Evolutionary conservation across 2,113 vertebrate genomes (phyloP).

Genomic region (Phocoena phocoena): DNA sequence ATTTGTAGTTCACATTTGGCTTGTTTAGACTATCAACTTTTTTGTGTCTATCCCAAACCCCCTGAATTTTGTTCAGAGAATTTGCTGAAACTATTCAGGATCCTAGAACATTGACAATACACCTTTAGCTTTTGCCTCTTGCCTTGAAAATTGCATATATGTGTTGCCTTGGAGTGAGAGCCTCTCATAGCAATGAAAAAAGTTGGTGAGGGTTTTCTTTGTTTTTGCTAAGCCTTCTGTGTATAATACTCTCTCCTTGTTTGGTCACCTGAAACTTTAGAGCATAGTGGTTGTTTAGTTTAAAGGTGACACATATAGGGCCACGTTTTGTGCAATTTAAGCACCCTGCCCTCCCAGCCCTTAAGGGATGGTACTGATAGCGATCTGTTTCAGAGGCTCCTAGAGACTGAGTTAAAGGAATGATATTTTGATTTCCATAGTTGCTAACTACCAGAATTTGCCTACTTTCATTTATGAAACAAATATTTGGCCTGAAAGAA

Average conservation of each 20-base stretch:
- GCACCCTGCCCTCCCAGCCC: background rate
- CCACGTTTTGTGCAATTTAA: background rate
- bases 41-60: background rate
- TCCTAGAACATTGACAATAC: background rate
- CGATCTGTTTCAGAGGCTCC: background rate
- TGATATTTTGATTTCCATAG: background rate
- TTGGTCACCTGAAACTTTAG: constrained; percentile 9
- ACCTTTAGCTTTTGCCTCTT: background rate
- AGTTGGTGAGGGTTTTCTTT: background rate
- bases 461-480: background rate
- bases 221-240: background rate
- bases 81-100: background rate
- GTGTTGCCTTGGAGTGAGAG: background rate
- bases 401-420: background rate
- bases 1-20: background rate
- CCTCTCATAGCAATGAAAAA: background rate
- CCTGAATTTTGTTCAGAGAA: background rate
- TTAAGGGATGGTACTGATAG: background rate
- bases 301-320: background rate
- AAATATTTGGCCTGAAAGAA: constrained; percentile 29
- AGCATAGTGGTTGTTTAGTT: background rate
- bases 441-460: constrained; percentile 29
- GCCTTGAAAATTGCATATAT: background rate
- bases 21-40: background rate
- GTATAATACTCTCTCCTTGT: background rate